phyloP scores from a whole-genome alignment of 2,888 invertebrate species.

The Perdita meconis region DNA sequence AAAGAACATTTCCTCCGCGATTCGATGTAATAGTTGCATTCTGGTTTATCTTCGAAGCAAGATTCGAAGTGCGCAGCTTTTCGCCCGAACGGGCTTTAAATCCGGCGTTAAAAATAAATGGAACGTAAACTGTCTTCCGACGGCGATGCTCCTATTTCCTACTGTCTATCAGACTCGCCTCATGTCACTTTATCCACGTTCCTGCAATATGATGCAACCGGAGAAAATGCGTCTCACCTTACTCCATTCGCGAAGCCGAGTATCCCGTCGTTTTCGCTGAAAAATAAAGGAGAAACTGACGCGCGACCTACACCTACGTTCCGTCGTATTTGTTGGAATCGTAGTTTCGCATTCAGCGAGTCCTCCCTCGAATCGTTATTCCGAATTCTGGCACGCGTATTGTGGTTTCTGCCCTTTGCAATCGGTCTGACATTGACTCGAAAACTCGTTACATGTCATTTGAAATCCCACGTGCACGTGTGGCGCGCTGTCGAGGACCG shows the following conservation, averaged over 20 bases:
- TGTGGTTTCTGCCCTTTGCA: not conserved
- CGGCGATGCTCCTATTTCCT: not conserved
- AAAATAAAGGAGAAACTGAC: slow-evolving; percentile 1
- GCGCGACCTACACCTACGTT: too few species aligned
- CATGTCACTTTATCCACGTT: not conserved
- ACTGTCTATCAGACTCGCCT: not conserved
- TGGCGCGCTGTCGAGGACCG: too few species aligned
- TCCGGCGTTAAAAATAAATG: not conserved
- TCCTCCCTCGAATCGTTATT: not conserved
- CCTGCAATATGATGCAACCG: slow-evolving; percentile 14
- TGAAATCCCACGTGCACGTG: not conserved
- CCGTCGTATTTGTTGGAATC: not conserved
- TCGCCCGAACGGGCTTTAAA: not conserved
- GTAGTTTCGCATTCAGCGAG: not conserved
- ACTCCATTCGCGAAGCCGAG: not conserved
- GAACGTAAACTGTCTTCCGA: not conserved
- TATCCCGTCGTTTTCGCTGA: slow-evolving; percentile 8
- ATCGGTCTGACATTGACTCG: not conserved
- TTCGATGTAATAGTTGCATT: not conserved
- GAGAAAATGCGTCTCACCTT: slow-evolving; percentile 4
- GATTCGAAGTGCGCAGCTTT: not conserved
- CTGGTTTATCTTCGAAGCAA: not conserved
- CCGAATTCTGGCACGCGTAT: not conserved
- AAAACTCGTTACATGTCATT: not conserved
- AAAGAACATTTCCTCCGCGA: slow-evolving; percentile 1